Evolutionary conservation across 1,140 invertebrate species (phyloP), one percentile per base, ranked within the genome.

Genomic region (Chionoecetes opilio): DNA sequence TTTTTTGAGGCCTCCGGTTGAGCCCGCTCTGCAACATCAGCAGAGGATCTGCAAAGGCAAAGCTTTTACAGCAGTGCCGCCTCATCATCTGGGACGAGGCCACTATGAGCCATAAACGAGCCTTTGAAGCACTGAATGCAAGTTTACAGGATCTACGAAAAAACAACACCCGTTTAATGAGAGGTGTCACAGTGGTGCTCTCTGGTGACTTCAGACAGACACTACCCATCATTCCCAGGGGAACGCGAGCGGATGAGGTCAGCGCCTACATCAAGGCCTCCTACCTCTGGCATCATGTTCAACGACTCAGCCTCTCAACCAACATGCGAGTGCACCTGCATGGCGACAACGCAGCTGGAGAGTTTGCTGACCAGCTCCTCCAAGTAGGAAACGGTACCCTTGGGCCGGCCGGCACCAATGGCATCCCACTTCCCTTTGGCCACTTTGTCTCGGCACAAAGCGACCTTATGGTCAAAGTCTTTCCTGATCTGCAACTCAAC

Each of bases 161-260:
- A 96, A 86, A 95, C 90, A 95, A 96, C 96, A 89, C 96, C 94
- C 89, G 96, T 86, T 63, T 96, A 86, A 96, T 97, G 86, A 96
- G 97, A 91, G 96, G 96, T n/a, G 95, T 96, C 93, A 88, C 96
- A n/a, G 34, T 97, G 91, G 93, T 95, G 91, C 96, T 97, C 31
- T 96, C 97, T 95, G 97, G 97, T 84, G 97, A 97, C 96, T 98
- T 97, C 96, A 94, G 97, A 87, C 97, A 97, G 96, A 97, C 96
- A n/a, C 95, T 97, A 34, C 97, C 97, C 3, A 97, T 97, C 2
- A n/a, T 92, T 87, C 31, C 85, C 85, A 14, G 31, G 31, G 85
- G 85, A 14, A 87, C 85, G 32, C 14, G 85, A 31, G 85, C 85
- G 17, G 85, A 87, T 87, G 85, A 87, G 31, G 14, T 87, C 11